A percentile compares a stretch with the other conserved stretches of the same genome.
phyloP scores from a whole-genome alignment of 2,113 vertebrate genomes.

The Ptyas mucosa region DNA sequence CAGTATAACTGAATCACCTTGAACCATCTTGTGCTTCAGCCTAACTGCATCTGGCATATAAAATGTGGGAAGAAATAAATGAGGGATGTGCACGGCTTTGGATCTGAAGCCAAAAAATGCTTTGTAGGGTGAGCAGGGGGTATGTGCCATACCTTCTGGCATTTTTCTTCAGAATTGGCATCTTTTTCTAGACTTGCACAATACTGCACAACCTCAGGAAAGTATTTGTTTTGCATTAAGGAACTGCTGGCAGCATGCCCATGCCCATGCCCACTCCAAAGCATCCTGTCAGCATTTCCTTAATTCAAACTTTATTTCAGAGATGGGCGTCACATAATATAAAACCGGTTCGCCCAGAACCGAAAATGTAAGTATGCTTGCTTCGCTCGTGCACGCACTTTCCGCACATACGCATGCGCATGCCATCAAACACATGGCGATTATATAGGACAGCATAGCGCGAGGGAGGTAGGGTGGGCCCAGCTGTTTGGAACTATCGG shows the following conservation, averaged over 20 bases:
- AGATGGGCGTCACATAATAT: too few relatives aligned
- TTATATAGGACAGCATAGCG: too few relatives aligned
- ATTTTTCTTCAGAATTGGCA: background rate
- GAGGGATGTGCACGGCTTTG: background rate
- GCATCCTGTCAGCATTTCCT: background rate
- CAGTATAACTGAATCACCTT: conserved; percentile 4
- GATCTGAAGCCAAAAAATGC: background rate
- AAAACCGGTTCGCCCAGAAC: too few relatives aligned
- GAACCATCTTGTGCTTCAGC: background rate
- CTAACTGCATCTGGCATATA: background rate
- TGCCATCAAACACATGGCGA: too few relatives aligned
- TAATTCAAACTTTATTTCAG: background rate
- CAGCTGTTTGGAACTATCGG: too few relatives aligned
- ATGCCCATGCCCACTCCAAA: background rate
- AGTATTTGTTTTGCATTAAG: background rate
- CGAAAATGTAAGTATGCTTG: too few relatives aligned
- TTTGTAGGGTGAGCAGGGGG: background rate
- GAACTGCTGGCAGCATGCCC: background rate
- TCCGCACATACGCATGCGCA: too few relatives aligned
- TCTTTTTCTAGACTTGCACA: background rate
- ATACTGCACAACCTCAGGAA: background rate
- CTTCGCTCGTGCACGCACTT: too few relatives aligned
- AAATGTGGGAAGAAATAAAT: background rate
- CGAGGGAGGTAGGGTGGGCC: too few relatives aligned
- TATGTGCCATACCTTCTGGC: background rate